phyloP scores from a whole-genome alignment of 2,797 vertebrate species.

The Triplophysa bombifrons region DNA sequence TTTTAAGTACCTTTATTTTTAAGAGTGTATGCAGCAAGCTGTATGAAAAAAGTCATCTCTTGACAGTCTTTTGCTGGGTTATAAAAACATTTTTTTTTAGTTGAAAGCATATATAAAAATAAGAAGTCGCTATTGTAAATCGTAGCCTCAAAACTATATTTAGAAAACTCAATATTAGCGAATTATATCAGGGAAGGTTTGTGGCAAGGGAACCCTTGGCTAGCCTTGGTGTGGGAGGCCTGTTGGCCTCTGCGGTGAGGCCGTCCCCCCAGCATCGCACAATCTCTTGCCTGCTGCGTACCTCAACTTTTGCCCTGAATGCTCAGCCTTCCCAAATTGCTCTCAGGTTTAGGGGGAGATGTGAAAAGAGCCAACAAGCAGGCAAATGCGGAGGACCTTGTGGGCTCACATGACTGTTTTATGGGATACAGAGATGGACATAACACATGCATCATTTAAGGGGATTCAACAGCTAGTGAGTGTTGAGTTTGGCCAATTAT shows the following conservation, averaged over 20 bases:
- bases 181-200: conserved; percentile 48
- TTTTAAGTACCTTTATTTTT: too few species aligned
- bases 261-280: conserved; percentile 47
- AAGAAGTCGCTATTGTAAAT: conserved; percentile 44
- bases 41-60: not conserved
- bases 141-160: conserved; percentile 51
- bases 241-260: conserved; percentile 53
- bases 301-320: conserved; percentile 58
- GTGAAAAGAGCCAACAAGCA: conserved; percentile 14
- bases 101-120: conserved; percentile 34
- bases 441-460: not conserved
- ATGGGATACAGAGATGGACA: not conserved
- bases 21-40: too few species aligned
- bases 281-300: conserved; percentile 42
- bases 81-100: not conserved
- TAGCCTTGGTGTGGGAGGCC: conserved; percentile 61
- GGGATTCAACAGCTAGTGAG: conserved; percentile 4
- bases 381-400: not conserved
- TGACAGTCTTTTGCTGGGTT: not conserved
- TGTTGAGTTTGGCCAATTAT: conserved; percentile 17
- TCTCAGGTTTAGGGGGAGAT: conserved; percentile 10
- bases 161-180: conserved; percentile 47
- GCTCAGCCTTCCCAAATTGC: conserved; percentile 55
- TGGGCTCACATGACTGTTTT: not conserved
- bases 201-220: conserved; percentile 64